Evolutionary conservation across 2,888 invertebrate genomes (phyloP).

Genomic region (Parnassius apollo): DNA sequence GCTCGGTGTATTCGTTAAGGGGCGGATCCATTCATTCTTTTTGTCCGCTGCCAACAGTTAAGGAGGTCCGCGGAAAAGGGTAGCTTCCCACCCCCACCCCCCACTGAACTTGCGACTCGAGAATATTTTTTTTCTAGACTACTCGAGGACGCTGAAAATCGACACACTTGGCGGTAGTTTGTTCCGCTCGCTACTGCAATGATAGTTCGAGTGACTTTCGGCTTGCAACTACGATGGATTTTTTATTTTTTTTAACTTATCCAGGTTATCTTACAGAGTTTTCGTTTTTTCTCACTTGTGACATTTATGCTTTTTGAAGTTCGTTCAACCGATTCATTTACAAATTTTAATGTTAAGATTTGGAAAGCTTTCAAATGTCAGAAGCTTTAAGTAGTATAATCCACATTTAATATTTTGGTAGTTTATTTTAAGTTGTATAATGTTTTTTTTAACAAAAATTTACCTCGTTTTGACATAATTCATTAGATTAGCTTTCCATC

Average conservation of each 20-base stretch:
- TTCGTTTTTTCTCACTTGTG: constrained; percentile 27
- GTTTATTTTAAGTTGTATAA: constrained; percentile 15
- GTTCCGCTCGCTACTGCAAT: constrained; percentile 66
- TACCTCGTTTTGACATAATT: no score
- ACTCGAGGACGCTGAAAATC: constrained; percentile 76
- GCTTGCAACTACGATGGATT: constrained; percentile 40
- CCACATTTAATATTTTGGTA: constrained; percentile 11
- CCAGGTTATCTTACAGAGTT: constrained; percentile 34
- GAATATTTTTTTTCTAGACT: constrained; percentile 78
- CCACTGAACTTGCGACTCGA: constrained; percentile 74
- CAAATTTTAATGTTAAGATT: constrained; percentile 21
- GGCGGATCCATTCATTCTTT: constrained; percentile 81
- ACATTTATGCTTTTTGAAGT: constrained; percentile 25
- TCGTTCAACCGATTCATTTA: constrained; percentile 22
- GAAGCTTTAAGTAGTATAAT: constrained; percentile 16
- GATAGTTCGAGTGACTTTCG: constrained; percentile 76
- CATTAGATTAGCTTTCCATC: no score
- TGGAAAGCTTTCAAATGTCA: constrained; percentile 19
- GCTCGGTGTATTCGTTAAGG: constrained; percentile 81
- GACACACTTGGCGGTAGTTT: constrained; percentile 79
- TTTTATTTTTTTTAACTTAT: constrained; percentile 41
- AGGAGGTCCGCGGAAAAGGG: constrained; percentile 69
- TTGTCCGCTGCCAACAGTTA: constrained; percentile 77
- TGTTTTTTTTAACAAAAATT: neutral
- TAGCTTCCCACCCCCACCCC: constrained; percentile 46